Evolutionary conservation across 2,888 invertebrate genomes (phyloP).

Genomic region (Plebejus melissa): DNA sequence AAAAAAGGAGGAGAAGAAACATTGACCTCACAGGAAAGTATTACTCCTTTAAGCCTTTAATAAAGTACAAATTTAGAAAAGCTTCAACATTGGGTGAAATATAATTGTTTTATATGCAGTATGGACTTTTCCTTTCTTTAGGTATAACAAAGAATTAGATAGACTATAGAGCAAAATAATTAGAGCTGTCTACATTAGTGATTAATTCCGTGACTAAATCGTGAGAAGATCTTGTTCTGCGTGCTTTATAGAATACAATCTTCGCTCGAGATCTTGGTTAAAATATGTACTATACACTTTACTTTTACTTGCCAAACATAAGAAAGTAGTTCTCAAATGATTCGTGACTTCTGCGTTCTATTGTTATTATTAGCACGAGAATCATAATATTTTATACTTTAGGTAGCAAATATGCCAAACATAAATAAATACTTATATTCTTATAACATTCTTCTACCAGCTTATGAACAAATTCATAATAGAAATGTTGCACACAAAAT

Average conservation of each 20-base stretch:
- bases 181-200: not conserved
- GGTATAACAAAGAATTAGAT: no score
- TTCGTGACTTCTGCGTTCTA: not conserved
- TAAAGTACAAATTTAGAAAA: not conserved
- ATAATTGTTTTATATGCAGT: no score
- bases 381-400: not conserved
- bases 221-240: conserved; percentile 4
- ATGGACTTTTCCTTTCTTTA: no score
- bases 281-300: not conserved
- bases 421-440: not conserved
- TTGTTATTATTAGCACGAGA: not conserved
- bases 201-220: conserved; percentile 9
- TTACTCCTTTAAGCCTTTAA: not conserved
- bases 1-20: not conserved
- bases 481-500: not conserved
- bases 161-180: not conserved
- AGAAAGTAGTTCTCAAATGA: not conserved
- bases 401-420: not conserved
- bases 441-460: not conserved
- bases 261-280: not conserved
- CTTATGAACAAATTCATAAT: not conserved
- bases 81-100: not conserved
- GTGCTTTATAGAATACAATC: not conserved
- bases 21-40: not conserved
- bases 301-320: conserved; percentile 2